Evolutionary conservation across 1,140 invertebrate species (phyloP).

Genomic region (Idris sp.): DNA sequence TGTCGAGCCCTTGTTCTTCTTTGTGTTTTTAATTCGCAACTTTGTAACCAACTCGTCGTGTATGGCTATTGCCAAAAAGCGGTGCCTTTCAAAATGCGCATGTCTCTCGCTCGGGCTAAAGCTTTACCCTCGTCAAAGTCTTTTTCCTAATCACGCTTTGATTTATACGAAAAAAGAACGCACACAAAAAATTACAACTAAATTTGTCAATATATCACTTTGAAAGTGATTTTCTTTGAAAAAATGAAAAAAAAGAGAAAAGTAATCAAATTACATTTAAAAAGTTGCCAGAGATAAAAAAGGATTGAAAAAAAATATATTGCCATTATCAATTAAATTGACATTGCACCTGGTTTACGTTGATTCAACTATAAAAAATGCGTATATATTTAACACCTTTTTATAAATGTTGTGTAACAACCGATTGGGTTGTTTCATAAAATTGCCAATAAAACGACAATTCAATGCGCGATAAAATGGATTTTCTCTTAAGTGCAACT

Average conservation of each 20-base stretch:
- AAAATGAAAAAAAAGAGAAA: too few species aligned
- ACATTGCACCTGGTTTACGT: constrained; percentile 1
- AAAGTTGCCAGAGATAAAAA: too few species aligned
- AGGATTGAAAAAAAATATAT: too few species aligned
- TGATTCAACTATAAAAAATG: constrained; percentile 4
- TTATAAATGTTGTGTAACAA: constrained; percentile 29
- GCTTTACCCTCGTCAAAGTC: constrained; percentile 63
- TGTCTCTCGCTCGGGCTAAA: constrained; percentile 56
- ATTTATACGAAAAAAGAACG: constrained; percentile 42
- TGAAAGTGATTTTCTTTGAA: too few species aligned
- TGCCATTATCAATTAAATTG: too few species aligned
- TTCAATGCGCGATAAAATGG: constrained; percentile 67
- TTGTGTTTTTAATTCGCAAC: constrained; percentile 76
- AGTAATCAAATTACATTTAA: too few species aligned
- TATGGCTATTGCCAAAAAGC: constrained; percentile 57
- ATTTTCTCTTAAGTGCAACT: constrained; percentile 66
- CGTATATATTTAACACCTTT: constrained; percentile 25
- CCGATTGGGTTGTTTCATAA: constrained; percentile 49
- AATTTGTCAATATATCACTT: constrained; percentile 12
- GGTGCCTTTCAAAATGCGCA: constrained; percentile 22
- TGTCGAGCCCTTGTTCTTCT: constrained; percentile 66
- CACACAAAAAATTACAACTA: constrained; percentile 21
- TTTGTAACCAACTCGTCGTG: constrained; percentile 70
- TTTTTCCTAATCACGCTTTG: constrained; percentile 39
- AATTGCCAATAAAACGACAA: constrained; percentile 69